Evolutionary conservation across 2,888 invertebrate genomes (phyloP), one percentile per base, ranked within the genome.

Genomic region (Heterodera filipjevi): DNA sequence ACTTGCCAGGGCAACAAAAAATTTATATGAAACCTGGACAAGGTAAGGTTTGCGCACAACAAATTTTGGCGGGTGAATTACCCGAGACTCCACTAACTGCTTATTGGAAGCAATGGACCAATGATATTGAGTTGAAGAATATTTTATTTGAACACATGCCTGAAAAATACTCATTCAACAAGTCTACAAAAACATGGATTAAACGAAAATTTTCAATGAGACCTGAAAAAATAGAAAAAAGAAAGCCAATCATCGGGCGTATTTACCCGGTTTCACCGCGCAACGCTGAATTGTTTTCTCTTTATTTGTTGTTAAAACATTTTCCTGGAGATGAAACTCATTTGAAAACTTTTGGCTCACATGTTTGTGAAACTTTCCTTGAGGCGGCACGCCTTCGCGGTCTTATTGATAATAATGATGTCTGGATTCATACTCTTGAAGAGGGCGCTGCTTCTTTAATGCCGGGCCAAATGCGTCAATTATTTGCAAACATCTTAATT

Each of bases 401-500:
- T 0, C 74, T 75, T 59, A 35, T 75, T 32, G 75, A 53, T n/a
- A 44, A 75, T 32, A 59, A 59, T 59, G 22, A 59, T 32, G 64
- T 75, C 0, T 75, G 75, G 75, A 32, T 46, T 27, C 22, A n/a
- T 0, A 75, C 75, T 3, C 39, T 75, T 39, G 39, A 68, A 32
- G 75, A 75, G 12, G 75, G 30, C 5, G 33, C 72, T 2, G 19
- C 1, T 6, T 75, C 49, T 6, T 19, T 75, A 19, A 44, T n/a
- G 22, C 73, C 73, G 0, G 53, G 33, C 10, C 73, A 72, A 46
- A 72, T 64, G 66, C 32, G 75, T 0, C 75, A 64, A 12, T 10
- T 75, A 0, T 75, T 75, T 30, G 75, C 68, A 12, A 53, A 75
- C 33, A 75, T 75, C 14, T 33, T 75, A 44, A 44, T 75, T 27